Conservation (phyloP, 2,888 invertebrate genomes). For the Petrolisthes manimaculis region DNA sequence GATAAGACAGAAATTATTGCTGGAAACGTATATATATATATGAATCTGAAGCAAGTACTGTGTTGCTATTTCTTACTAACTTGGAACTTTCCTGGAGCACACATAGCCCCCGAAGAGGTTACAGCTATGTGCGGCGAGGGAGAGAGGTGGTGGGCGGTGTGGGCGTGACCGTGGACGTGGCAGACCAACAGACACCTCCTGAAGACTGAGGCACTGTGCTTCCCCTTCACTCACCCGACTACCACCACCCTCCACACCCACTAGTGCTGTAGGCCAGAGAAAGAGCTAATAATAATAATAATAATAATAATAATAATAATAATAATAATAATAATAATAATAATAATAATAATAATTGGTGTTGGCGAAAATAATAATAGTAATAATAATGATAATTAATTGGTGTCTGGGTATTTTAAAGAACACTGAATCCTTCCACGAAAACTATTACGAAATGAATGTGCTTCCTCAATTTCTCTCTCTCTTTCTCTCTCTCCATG, state of each 20-base stretch:
- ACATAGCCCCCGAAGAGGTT: slow-evolving; percentile 67
- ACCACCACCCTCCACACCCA: slow-evolving; percentile 20
- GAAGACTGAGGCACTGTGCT: slow-evolving; percentile 2
- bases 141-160: slow-evolving; percentile 15
- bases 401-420: background rate
- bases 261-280: background rate
- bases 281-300: background rate
- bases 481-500: background rate
- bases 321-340: background rate
- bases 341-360: too few relatives aligned
- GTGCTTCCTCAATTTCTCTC: background rate
- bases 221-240: background rate
- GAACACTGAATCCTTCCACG: background rate
- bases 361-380: background rate
- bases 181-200: background rate
- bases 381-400: background rate
- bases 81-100: slow-evolving; percentile 67
- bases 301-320: background rate
- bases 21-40: too few relatives aligned
- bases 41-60: background rate
- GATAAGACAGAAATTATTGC: too few relatives aligned
- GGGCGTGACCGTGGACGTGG: background rate
- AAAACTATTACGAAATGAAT: background rate
- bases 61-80: slow-evolving; percentile 60
- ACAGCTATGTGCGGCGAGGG: slow-evolving; percentile 61